Conservation (phyloP, 2,113 vertebrate species). For the Corapipo altera region DNA sequence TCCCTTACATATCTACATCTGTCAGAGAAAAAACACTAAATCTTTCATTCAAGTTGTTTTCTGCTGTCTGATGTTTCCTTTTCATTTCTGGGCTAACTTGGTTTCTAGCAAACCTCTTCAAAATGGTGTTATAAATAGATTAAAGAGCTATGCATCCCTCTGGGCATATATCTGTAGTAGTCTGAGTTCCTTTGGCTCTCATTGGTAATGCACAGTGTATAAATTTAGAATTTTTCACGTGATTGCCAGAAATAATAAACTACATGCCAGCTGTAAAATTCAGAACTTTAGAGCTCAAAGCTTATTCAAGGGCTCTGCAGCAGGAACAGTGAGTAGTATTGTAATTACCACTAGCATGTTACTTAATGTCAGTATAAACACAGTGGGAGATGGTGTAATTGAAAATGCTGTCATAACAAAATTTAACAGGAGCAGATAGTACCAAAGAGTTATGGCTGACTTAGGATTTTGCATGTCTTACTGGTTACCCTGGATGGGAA, state of each 20-base stretch:
- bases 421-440: background rate
- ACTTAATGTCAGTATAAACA: background rate
- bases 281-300: background rate
- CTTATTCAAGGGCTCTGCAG: background rate
- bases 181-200: background rate
- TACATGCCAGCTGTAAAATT: background rate
- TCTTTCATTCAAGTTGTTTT: background rate
- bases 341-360: background rate
- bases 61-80: background rate
- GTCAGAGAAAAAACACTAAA: background rate
- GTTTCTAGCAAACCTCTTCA: background rate
- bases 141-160: background rate
- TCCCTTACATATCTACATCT: background rate
- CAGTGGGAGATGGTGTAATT: background rate
- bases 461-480: background rate
- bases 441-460: background rate
- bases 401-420: background rate
- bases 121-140: background rate
- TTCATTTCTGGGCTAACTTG: background rate
- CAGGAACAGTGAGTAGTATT: background rate
- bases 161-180: background rate
- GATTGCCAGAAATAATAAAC: conserved; percentile 5
- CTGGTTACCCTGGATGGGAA: background rate
- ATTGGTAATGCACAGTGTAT: background rate
- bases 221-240: background rate